Base-by-base conservation (phyloP, 2,797 vertebrate genomes). In the Rhabdophis nuchalis region DNA sequence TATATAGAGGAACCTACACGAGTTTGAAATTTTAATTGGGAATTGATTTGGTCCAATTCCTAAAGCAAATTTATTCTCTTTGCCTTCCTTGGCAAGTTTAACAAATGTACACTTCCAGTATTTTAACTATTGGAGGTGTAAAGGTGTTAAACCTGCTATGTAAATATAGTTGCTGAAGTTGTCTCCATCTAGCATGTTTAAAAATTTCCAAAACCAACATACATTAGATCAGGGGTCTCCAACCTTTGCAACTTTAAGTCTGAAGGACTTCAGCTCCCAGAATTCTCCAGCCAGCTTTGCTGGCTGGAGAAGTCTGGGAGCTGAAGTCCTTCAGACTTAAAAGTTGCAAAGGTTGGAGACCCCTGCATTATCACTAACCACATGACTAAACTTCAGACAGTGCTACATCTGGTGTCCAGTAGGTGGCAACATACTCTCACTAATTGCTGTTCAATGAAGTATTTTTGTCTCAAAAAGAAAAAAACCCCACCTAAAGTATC, bases 381-480 rank as follows among this genome's bases (percentile, higher is more conserved):
- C n/a, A 2, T 32, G 32, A 41, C 58, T 60, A 58, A 8, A 54
- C 18, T 41, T 5, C 23, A 6, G 8, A 57, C 4, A 32, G 27
- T 50, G 25, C 41, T 61, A 27, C 29, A 61, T 54, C 1, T 13
- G 41, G 56, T 61, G 23, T 27, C n/a, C 92, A 90, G 13, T 61
- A 88, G 92, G 3, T 93, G 92, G 89, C 89, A 91, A 27, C 56
- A 90, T 20, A 54, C 27, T 64, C 77, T 54, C 4, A 87, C 52
- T 23, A 32, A 41, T 85, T 92, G 56, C 25, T 8, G 52, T 58
- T 20, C 32, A 20, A 8, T 54, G 16, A 68, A 41, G 11, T 85
- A 11, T 27, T 60, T 89, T 41, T 32, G 12, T 90, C 7, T 60
- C 7, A 36, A 12, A 91, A 54, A 10, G 46, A 32, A 54, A 68